Evolutionary conservation across 2,888 invertebrate species (phyloP).

Genomic region (Apamea crenata): DNA sequence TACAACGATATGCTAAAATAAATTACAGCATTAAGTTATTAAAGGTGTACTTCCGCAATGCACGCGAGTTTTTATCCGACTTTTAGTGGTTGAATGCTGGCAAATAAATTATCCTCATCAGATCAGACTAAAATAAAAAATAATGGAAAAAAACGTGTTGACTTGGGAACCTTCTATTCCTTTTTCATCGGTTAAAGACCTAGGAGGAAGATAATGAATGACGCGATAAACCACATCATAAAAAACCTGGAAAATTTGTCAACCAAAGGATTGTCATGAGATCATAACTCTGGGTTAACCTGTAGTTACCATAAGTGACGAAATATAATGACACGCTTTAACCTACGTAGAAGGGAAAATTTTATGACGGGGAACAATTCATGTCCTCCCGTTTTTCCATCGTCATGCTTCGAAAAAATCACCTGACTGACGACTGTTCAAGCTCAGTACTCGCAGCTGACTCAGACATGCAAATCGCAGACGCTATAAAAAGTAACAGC

Average conservation of each 20-base stretch:
- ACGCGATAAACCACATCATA: neutral
- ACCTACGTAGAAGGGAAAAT: conserved; percentile 3
- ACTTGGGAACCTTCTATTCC: neutral
- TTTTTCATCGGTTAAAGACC: neutral
- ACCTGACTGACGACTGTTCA: conserved; percentile 21
- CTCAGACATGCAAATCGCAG: conserved; percentile 50
- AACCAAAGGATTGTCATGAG: conserved; percentile 1
- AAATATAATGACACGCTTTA: neutral
- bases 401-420: neutral
- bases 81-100: neutral
- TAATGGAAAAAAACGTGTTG: too few species aligned
- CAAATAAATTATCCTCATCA: neutral
- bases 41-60: neutral
- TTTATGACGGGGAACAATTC: conserved; percentile 8
- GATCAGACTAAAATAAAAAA: neutral
- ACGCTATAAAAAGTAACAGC: conserved; percentile 52
- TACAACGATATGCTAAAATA: conserved; percentile 6
- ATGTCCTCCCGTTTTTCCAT: neutral
- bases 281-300: neutral
- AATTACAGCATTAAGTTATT: neutral
- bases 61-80: neutral
- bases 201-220: neutral
- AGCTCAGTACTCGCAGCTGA: conserved; percentile 33
- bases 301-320: neutral
- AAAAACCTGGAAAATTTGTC: conserved; percentile 15